Base-by-base conservation (phyloP, 2,888 invertebrate genomes). In the Agrypnus murinus region DNA sequence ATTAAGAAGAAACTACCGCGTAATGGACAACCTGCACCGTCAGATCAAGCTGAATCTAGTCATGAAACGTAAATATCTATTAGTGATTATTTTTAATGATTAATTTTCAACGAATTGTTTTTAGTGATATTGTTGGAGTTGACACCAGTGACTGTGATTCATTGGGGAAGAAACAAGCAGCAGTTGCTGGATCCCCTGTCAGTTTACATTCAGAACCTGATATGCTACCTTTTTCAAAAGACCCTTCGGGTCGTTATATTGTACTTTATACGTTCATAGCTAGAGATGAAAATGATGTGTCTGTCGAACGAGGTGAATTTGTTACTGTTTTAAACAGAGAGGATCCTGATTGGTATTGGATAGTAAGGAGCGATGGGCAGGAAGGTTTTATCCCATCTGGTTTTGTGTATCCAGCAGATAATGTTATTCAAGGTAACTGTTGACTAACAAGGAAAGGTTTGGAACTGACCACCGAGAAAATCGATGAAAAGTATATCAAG, bases 271-370 rank as follows among this genome's bases (percentile, higher is more conserved):
- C 96, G 0, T 98, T 97, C 83, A 93, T 95, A 40, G 97, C 97
- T 0, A 86, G 96, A 36, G 96, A 97, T 82, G 97, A 97, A 83
- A 97, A 97, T 81, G 98, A 98, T 84, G 93, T 97, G 0, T 95
- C 94, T 40, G 97, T 98, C 0, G 95, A 96, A 80, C 88, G 96
- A 55, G 97, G 97, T 0, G 97, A 98, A 84, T 95, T 97, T 86
- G 96, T 98, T n/a, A 97, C 97, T 89, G 95, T 98, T 10, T 86
- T 98, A 65, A 98, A 98, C 86, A 90, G 95, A 80, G 97, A 97
- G 84, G 97, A 98, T 86, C 94, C 95, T 0, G 97, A 97, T 85
- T 98, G 98, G 98, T 97, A 94, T 84, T 98, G 97, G 97, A 95
- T 98, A 62, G 92, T 96, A 40, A 89, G 96, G 77, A 94, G 94